Base-by-base conservation (phyloP, 1,140 invertebrate species). In the Drosophila bocqueti region DNA sequence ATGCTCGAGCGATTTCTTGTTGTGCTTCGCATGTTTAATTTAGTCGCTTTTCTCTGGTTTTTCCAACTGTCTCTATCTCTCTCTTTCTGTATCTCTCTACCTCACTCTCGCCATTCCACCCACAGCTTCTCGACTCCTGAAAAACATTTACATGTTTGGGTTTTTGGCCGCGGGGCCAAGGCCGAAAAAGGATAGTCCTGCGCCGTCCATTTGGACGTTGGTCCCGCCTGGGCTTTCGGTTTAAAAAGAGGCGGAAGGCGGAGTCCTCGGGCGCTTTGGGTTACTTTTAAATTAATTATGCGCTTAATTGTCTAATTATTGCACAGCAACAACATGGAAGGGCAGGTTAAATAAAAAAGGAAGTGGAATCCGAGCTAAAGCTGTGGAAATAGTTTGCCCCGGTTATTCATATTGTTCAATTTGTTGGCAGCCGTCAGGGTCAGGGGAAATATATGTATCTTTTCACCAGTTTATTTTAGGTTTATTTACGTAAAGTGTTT, bases 291-390 rank as follows among this genome's bases (percentile, higher is more conserved):
- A 90, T 85, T 84, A 89, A 89, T 89, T 90, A 84, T 83, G 77
- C 69, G 78, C 76, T 81, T 85, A 90, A 90, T 89, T 85, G 79
- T 85, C 69, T 76, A 90, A 90, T 89, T 81, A 90, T 90, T 68
- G 57, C 50, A 55, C 36, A 66, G 40, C 38, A 79, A 55, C 65
- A 58, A 63, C 50, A 31, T 18, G 54, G 21, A 36, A 57, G 40
- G 21, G 31, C 38, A 46, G 46, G 46, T 38, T 18, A 34, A 49
- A 49, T n/a, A 45, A 50, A 21, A 21, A 40, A 38, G 45, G 29
- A n/a, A 42, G 29, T 21, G n/a, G 24, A 24, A 46, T 16, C 4
- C 4, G 26, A 11, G 29, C 34, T 13, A 64, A 46, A 38, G 15
- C 26, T 36, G 42, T 18, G 29, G 34, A 24, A 55, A 57, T 74